These are phyloP conservation scores for Bombus confusus DNA, from an alignment of 1,140 invertebrate species.

Conservation along the genomic window DNA sequence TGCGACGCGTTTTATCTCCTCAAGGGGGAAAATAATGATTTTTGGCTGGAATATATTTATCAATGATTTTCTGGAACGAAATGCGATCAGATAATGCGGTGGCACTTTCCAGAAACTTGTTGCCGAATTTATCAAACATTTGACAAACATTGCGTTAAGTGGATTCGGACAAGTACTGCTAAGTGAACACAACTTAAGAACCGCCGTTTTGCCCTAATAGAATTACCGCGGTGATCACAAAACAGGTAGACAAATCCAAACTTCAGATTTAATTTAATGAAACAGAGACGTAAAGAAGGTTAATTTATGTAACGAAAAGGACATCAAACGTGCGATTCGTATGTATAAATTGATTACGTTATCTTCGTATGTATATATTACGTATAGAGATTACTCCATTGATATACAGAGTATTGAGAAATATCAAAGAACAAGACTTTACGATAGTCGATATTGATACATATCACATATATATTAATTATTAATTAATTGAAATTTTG, in stretches of 20 bases:
- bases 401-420: background rate
- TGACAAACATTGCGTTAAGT: too few species aligned
- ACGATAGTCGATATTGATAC: too few species aligned
- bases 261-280: conserved; percentile 18
- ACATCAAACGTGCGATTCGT: background rate
- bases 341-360: background rate
- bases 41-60: conserved; percentile 8
- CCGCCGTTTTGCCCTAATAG: too few species aligned
- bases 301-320: background rate
- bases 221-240: too few species aligned
- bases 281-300: background rate
- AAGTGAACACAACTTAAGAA: background rate
- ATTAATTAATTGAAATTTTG: background rate
- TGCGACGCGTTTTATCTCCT: background rate
- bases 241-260: too few species aligned
- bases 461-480: background rate
- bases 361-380: background rate
- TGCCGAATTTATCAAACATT: background rate
- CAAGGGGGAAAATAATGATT: background rate
- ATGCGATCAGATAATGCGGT: background rate
- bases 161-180: too few species aligned
- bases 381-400: background rate
- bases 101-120: background rate
- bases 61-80: background rate
- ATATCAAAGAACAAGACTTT: background rate